phyloP scores from a whole-genome alignment of 2,888 invertebrate genomes.

The Adineta ricciae region DNA sequence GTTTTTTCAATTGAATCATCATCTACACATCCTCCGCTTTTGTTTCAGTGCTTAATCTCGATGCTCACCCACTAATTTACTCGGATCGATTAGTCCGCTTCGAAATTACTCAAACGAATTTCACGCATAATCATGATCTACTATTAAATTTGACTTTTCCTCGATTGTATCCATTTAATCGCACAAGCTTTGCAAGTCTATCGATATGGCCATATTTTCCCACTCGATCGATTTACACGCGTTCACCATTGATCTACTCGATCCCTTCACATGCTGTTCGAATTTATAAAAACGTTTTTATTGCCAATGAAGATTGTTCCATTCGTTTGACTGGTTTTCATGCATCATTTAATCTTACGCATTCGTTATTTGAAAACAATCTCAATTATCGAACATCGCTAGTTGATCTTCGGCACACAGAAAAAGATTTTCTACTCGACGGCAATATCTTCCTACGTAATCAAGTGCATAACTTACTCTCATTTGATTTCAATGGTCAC shows the following conservation, averaged over 20 bases:
- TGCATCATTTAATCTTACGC: constrained; percentile 10
- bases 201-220: constrained; percentile 1
- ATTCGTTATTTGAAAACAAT: constrained; percentile 11
- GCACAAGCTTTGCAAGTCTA: not conserved
- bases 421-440: constrained; percentile 14
- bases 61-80: constrained; percentile 9
- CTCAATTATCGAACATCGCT: not conserved
- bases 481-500: constrained; percentile 1
- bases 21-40: too few relatives aligned
- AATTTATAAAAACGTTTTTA: not conserved
- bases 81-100: not conserved
- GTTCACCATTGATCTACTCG: not conserved
- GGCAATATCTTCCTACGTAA: not conserved
- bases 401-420: not conserved
- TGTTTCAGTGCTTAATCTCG: not conserved
- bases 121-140: not conserved
- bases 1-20: not conserved
- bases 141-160: constrained; percentile 9
- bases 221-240: not conserved
- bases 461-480: not conserved
- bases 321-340: not conserved
- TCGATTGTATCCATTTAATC: not conserved
- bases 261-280: not conserved
- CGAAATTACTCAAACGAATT: constrained; percentile 3
- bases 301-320: not conserved